A percentile compares a stretch with the other conserved stretches of the same genome.
phyloP scores from a whole-genome alignment of 2,113 vertebrate species.

The Cinclus cinclus region DNA sequence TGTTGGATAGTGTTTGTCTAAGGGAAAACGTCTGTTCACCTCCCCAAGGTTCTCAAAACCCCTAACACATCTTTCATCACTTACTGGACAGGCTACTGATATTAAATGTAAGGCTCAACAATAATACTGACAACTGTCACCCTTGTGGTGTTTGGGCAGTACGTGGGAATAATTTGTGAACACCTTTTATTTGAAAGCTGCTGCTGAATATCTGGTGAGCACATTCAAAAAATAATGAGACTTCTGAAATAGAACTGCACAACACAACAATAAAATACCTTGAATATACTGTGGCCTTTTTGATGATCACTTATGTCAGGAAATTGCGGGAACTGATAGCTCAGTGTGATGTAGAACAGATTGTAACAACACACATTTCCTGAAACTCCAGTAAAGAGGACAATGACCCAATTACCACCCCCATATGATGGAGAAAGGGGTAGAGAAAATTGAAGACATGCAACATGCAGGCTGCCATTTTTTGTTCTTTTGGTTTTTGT shows the following conservation, averaged over 20 bases:
- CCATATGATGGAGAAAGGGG: not conserved
- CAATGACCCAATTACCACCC: not conserved
- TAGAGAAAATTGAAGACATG: not conserved
- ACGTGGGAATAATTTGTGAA: not conserved
- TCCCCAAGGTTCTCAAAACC: not conserved
- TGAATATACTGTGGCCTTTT: not conserved
- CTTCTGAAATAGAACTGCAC: not conserved
- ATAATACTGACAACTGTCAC: not conserved
- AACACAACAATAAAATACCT: not conserved
- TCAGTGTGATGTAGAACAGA: not conserved
- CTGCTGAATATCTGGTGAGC: not conserved
- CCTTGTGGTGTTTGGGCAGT: not conserved
- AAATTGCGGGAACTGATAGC: not conserved
- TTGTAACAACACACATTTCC: not conserved
- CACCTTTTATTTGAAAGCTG: not conserved
- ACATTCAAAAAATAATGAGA: not conserved
- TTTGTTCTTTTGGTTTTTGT: not conserved
- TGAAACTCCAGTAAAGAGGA: not conserved
- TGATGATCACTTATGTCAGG: not conserved
- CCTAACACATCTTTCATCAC: accelerated
- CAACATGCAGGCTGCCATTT: not conserved
- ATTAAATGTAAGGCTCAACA: not conserved
- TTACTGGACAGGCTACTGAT: not conserved
- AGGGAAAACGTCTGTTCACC: not conserved
- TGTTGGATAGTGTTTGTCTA: not conserved